Evolutionary conservation across 2,888 invertebrate genomes (phyloP).

Genomic region (Belgica antarctica): DNA sequence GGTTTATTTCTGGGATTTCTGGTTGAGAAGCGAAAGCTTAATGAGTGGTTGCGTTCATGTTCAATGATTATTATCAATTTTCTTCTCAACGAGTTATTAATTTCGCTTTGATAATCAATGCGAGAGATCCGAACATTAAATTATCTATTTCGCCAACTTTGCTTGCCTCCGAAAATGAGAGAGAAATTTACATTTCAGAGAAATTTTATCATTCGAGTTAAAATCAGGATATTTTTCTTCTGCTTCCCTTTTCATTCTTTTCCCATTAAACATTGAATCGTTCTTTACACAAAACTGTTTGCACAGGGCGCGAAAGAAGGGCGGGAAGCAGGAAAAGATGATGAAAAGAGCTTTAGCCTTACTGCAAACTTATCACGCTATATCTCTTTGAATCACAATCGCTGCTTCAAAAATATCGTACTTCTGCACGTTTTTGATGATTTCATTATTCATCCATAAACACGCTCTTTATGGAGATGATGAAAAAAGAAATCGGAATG

Average conservation of each 20-base stretch:
- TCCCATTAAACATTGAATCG: constrained; percentile 5
- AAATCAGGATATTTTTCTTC: too few species aligned
- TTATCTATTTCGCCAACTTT: not conserved
- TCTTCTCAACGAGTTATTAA: constrained; percentile 37
- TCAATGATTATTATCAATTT: constrained; percentile 43
- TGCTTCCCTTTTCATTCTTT: not conserved
- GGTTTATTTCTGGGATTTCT: not conserved
- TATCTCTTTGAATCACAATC: constrained; percentile 30
- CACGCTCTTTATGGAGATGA: constrained; percentile 26
- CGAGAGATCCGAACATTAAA: constrained; percentile 27
- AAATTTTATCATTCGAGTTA: too few species aligned
- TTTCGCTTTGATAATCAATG: constrained; percentile 42
- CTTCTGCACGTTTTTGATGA: constrained; percentile 43
- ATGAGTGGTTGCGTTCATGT: constrained; percentile 39
- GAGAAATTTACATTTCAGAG: constrained; percentile 1
- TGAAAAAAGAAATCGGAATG: not conserved
- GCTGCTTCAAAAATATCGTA: constrained; percentile 32
- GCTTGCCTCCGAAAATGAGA: not conserved
- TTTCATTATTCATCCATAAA: constrained; percentile 39
- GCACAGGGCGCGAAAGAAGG: not conserved
- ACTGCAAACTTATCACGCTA: constrained; percentile 11
- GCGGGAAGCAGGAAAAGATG: not conserved
- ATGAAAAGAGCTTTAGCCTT: not conserved
- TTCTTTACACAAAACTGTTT: constrained; percentile 24
- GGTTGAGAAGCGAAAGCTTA: constrained; percentile 23